Evolutionary conservation across 2,797 vertebrate genomes (phyloP), one percentile per base, ranked within the genome.

Genomic region (Protonibea diacanthus): DNA sequence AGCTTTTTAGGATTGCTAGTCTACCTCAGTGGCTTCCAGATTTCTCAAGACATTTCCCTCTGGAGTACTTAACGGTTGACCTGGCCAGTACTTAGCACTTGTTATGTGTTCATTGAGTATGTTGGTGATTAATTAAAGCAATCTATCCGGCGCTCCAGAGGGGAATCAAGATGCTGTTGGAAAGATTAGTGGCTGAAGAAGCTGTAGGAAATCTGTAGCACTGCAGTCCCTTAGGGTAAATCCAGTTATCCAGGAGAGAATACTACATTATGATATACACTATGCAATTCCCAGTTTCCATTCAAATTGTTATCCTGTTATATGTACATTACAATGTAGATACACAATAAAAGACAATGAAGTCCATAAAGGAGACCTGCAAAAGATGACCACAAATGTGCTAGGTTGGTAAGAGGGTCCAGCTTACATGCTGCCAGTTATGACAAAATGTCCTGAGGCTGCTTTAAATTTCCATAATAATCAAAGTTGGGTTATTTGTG

Each of bases 111-210:
- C 84, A 83, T 71, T 76, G 74, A 83, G 82, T 75, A 74, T 73
- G 64, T 86, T 80, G 52, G 82, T 89, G 90, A 92, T 91, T 92
- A 90, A 93, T 92, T 90, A 89, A 89, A 88, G 82, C 78, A 77
- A 90, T 90, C 73, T 88, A 85, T 82, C 80, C 66, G 53, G 23
- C 58, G 71, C 59, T 68, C 86, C 83, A 62, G 77, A 66, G 85
- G 83, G 82, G 86, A 86, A 88, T 85, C 80, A 86, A 84, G 76
- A 86, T 74, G 66, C 72, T 79, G 80, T 57, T 80, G 48, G 27
- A 76, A 76, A 82, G 75, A 84, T 90, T 71, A 87, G 81, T 78
- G 62, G 48, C 80, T 72, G 65, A 78, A 75, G 68, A 78, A 48
- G 66, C 53, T 7, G 2, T 42, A 67, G 57, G 48, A 79, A 74